Evolutionary conservation across 2,113 vertebrate species (phyloP).

Genomic region (Stegastes partitus): DNA sequence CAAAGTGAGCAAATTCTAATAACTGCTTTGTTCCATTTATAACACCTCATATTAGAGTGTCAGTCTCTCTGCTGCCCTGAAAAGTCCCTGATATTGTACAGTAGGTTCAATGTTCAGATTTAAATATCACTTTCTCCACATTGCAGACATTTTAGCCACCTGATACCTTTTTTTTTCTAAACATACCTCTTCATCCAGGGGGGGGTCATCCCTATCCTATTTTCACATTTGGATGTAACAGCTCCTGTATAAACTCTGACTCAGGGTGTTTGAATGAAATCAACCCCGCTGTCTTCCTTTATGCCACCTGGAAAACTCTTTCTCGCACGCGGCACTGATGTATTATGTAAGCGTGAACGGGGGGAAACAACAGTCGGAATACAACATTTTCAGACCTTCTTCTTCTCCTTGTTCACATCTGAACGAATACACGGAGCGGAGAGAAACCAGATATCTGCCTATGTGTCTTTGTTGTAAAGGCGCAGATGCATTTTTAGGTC

Average conservation of each 20-base stretch:
- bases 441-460: constrained; percentile 10
- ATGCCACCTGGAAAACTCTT: too few species aligned
- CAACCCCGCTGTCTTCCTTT: background rate
- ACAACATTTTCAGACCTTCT: background rate
- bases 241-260: background rate
- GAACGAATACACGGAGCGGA: background rate
- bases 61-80: background rate
- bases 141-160: background rate
- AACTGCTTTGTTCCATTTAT: background rate
- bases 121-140: background rate
- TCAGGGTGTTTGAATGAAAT: background rate
- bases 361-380: background rate
- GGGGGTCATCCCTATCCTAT: background rate
- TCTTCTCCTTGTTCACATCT: background rate
- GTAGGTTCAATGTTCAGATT: background rate
- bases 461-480: constrained; percentile 25
- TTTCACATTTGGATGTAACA: background rate
- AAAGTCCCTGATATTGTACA: background rate
- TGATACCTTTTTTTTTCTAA: background rate
- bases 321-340: background rate
- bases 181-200: background rate
- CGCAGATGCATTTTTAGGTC: constrained; percentile 59
- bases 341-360: background rate
- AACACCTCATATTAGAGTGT: background rate
- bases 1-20: background rate